Conservation (phyloP, 2,888 invertebrate genomes). For the Drosophila siamana region DNA sequence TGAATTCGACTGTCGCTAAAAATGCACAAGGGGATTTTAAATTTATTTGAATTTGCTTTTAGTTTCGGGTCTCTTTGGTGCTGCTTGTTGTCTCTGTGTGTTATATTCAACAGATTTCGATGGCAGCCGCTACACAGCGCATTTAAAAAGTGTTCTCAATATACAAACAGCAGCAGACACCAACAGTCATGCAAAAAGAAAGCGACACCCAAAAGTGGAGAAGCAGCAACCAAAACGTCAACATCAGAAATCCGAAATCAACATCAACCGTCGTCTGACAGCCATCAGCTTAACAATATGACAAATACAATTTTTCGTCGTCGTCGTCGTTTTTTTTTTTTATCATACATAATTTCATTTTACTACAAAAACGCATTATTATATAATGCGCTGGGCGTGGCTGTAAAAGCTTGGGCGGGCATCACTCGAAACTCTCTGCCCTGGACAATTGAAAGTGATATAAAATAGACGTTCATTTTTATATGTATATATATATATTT, state of each 20-base stretch:
- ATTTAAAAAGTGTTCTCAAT: slow-evolving; percentile 78
- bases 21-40: slow-evolving; percentile 80
- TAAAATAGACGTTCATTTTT: slow-evolving; percentile 66
- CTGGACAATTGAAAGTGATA: slow-evolving; percentile 78
- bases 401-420: slow-evolving; percentile 59
- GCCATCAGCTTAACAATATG: slow-evolving; percentile 80
- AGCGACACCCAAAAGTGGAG: slow-evolving; percentile 33
- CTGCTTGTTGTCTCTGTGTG: slow-evolving; percentile 27
- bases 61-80: slow-evolving; percentile 58
- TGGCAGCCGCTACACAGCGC: slow-evolving; percentile 77
- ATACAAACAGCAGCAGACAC: slow-evolving; percentile 51
- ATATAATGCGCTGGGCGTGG: slow-evolving; percentile 69
- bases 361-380: slow-evolving; percentile 76
- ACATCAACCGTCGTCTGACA: slow-evolving; percentile 54
- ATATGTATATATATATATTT: too few relatives aligned
- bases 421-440: slow-evolving; percentile 5
- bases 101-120: slow-evolving; percentile 78
- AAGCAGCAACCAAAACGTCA: slow-evolving; percentile 34
- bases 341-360: slow-evolving; percentile 68
- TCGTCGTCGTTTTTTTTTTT: slow-evolving; percentile 22
- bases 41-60: slow-evolving; percentile 83
- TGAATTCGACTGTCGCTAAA: slow-evolving; percentile 69
- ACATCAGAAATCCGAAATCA: slow-evolving; percentile 40
- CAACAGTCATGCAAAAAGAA: slow-evolving; percentile 1
- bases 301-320: slow-evolving; percentile 80